A percentile compares a stretch with the other conserved stretches of the same genome.
Conservation (phyloP, 2,113 vertebrate species). For the Silurus asotus region DNA sequence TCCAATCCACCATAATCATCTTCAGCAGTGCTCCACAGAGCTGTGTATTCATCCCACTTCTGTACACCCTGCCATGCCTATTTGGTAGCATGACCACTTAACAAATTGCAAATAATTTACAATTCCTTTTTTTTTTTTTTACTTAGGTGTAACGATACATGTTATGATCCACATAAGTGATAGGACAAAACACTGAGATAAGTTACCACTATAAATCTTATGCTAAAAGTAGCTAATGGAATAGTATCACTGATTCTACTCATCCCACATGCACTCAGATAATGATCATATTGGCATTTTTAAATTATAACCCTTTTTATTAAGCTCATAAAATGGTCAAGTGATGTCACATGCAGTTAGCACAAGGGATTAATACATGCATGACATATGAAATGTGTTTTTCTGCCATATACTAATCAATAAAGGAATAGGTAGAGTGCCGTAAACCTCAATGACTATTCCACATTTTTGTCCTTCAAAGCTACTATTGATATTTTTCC, state of each 20-base stretch:
- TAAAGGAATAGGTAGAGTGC: conserved; percentile 36
- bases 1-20: too few species aligned
- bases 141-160: neutral
- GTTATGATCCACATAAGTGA: neutral
- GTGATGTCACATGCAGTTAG: conserved; percentile 29
- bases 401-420: conserved; percentile 41
- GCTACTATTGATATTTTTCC: conserved; percentile 11
- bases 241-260: neutral
- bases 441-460: conserved; percentile 10
- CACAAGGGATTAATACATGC: neutral
- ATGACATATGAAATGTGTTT: conserved; percentile 35
- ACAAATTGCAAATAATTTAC: neutral
- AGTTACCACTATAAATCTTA: neutral
- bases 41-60: too few species aligned
- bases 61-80: neutral
- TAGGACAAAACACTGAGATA: neutral
- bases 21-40: too few species aligned
- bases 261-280: conserved; percentile 4
- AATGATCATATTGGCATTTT: conserved; percentile 4
- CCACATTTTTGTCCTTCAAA: conserved; percentile 4
- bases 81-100: neutral
- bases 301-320: conserved; percentile 37
- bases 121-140: neutral
- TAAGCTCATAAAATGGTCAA: conserved; percentile 30
- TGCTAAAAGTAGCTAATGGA: conserved; percentile 25